phyloP scores from a whole-genome alignment of 2,797 vertebrate species.

The Pteropus rufus region DNA sequence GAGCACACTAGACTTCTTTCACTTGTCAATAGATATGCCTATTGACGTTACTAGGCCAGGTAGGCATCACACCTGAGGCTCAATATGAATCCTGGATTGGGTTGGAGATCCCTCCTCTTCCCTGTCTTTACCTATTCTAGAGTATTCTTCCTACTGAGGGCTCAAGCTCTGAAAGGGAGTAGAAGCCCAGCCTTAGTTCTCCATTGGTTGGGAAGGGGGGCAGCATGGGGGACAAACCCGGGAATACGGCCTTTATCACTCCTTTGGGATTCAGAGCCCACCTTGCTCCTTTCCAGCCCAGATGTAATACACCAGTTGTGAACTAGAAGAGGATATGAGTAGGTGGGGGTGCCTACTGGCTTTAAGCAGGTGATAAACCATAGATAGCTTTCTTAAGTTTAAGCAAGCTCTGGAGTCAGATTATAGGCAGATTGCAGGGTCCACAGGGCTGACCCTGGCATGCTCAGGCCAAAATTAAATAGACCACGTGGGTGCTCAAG shows the following conservation, averaged over 20 bases:
- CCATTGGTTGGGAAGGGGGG: neutral
- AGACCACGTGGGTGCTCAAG: neutral
- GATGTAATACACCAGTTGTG: neutral
- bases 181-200: neutral
- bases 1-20: neutral
- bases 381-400: constrained; percentile 44
- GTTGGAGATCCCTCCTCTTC: neutral
- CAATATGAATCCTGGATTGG: neutral
- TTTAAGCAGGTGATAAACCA: constrained; percentile 25
- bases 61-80: neutral
- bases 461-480: constrained; percentile 39
- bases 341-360: neutral
- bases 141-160: constrained; percentile 1
- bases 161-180: neutral
- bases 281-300: neutral
- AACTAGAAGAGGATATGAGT: neutral
- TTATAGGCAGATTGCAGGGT: neutral
- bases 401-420: neutral
- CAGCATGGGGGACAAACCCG: neutral
- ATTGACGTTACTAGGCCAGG: neutral
- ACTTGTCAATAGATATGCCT: neutral
- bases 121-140: neutral
- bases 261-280: constrained; percentile 1
- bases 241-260: neutral
- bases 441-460: neutral